phyloP scores from a whole-genome alignment of 2,113 vertebrate species.

The Corythoichthys haematopterus region DNA sequence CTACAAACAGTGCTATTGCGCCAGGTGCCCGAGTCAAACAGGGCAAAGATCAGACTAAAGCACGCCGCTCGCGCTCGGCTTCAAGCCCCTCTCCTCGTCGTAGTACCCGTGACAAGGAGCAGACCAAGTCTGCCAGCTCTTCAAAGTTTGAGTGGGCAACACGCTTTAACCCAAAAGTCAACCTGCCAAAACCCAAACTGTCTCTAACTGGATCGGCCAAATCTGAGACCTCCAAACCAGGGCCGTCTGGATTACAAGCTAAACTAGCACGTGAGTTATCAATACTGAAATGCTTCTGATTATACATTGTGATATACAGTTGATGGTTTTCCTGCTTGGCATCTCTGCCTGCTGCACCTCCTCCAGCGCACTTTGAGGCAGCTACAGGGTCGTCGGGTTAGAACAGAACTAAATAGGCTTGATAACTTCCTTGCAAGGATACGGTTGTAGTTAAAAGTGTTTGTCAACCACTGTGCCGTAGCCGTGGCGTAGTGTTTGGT shows the following conservation, averaged over 20 bases:
- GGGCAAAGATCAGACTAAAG: constrained; percentile 97
- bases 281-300: not conserved
- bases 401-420: not conserved
- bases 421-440: not conserved
- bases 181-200: constrained; percentile 98
- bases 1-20: constrained; percentile 81
- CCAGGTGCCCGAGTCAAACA: constrained; percentile 95
- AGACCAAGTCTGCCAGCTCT: constrained; percentile 87
- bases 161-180: constrained; percentile 97
- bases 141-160: constrained; percentile 99
- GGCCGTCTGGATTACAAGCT: constrained; percentile 98
- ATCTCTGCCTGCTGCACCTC: too few species aligned
- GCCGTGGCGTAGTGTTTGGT: too few species aligned
- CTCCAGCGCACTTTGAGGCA: too few species aligned
- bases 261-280: constrained; percentile 96
- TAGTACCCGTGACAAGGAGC: constrained; percentile 96
- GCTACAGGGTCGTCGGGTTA: too few species aligned
- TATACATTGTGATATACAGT: not conserved
- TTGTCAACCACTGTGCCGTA: too few species aligned
- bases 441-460: too few species aligned
- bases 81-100: constrained; percentile 95
- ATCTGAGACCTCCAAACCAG: constrained; percentile 95
- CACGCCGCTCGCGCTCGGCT: constrained; percentile 91
- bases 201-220: constrained; percentile 97
- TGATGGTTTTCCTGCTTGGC: too few species aligned